Conservation (phyloP, 1,140 invertebrate genomes). For the Zaprionus kolodkinae region DNA sequence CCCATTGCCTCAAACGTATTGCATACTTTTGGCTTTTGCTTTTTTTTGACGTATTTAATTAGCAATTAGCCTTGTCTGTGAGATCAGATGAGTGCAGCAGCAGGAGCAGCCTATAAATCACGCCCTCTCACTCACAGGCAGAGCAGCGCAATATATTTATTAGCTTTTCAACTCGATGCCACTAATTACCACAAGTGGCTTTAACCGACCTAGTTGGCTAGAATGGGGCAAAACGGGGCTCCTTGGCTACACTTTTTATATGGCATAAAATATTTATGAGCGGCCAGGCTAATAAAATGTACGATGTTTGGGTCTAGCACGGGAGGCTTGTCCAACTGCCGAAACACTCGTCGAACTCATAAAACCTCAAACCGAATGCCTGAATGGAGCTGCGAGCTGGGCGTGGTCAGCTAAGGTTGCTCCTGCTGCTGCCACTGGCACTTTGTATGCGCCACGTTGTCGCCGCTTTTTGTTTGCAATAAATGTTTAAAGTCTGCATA, state of each 20-base stretch:
- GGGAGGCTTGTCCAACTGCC: slow-evolving; percentile 44
- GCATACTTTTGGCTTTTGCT: neutral
- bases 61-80: slow-evolving; percentile 65
- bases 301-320: slow-evolving; percentile 29
- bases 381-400: neutral
- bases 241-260: slow-evolving; percentile 64
- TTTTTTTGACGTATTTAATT: slow-evolving; percentile 47
- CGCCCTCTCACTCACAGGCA: slow-evolving; percentile 11
- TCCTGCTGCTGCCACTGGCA: slow-evolving; percentile 10
- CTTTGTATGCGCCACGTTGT: slow-evolving; percentile 69
- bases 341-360: slow-evolving; percentile 34
- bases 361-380: slow-evolving; percentile 43
- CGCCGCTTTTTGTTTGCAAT: slow-evolving; percentile 73
- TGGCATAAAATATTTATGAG: slow-evolving; percentile 77
- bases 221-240: too few relatives aligned
- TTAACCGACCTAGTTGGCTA: slow-evolving; percentile 35
- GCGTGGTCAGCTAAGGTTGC: slow-evolving; percentile 1
- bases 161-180: slow-evolving; percentile 74
- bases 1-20: neutral
- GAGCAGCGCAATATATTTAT: slow-evolving; percentile 63
- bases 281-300: slow-evolving; percentile 64
- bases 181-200: slow-evolving; percentile 75
- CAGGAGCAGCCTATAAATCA: slow-evolving; percentile 55
- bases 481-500: slow-evolving; percentile 80
- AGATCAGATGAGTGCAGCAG: slow-evolving; percentile 27